These are phyloP conservation scores for Hypotaenidia okinawae DNA, from an alignment of 2,797 vertebrate species.

Conservation along the genomic window DNA sequence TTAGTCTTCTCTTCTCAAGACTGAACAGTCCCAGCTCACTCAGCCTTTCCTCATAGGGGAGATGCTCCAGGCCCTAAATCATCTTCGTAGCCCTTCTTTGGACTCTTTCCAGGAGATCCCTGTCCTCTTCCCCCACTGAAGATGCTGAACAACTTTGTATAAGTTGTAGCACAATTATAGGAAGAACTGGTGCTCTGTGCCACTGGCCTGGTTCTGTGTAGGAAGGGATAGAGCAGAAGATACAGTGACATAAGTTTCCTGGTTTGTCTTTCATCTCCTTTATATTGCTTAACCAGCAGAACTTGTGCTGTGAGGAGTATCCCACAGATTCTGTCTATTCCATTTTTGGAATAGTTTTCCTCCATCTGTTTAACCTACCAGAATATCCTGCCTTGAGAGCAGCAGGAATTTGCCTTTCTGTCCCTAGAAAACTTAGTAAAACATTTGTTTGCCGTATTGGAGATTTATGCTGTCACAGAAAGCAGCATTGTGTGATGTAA, in stretches of 20 bases:
- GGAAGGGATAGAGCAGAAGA: neutral
- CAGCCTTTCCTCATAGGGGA: too few relatives aligned
- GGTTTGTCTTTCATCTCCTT: neutral
- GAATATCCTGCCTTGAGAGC: neutral
- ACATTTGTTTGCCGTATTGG: neutral
- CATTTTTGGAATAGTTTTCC: neutral
- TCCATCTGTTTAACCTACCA: neutral
- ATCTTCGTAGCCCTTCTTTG: too few relatives aligned
- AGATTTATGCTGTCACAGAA: neutral
- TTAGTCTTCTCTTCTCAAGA: too few relatives aligned
- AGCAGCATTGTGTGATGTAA: accelerated
- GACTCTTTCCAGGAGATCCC: too few relatives aligned
- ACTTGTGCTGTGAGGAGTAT: neutral
- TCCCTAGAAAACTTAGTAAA: neutral
- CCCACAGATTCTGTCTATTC: neutral
- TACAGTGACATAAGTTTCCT: neutral
- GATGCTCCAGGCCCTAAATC: too few relatives aligned
- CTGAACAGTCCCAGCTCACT: too few relatives aligned
- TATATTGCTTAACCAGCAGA: neutral
- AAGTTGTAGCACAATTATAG: neutral
- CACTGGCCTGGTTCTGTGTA: neutral
- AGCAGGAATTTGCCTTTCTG: neutral
- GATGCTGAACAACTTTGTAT: neutral
- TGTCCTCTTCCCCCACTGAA: neutral
- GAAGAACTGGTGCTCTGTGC: neutral